phyloP scores from a whole-genome alignment of 1,140 invertebrate species.

The Chironomus tepperi region DNA sequence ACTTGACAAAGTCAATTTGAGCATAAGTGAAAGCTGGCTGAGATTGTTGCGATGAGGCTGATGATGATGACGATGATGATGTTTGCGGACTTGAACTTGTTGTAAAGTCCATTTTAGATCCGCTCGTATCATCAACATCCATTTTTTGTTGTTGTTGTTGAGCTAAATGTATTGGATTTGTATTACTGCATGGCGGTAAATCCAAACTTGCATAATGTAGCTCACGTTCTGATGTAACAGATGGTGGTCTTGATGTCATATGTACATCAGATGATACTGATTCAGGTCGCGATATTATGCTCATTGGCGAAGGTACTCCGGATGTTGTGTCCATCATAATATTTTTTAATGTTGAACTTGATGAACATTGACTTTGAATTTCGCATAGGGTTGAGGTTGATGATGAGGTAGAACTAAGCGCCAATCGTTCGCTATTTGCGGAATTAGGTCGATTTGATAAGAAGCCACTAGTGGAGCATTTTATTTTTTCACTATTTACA shows the following conservation, averaged over 20 bases:
- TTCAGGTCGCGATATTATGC: conserved; percentile 27
- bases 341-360: neutral
- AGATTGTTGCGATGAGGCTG: conserved; percentile 31
- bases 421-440: conserved; percentile 24
- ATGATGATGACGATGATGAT: conserved; percentile 11
- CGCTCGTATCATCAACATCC: conserved; percentile 22
- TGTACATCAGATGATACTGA: conserved; percentile 25
- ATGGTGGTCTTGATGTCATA: conserved; percentile 37
- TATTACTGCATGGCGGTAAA: conserved; percentile 40
- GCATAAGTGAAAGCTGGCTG: conserved; percentile 52
- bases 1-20: conserved; percentile 62
- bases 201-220: conserved; percentile 60
- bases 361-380: conserved; percentile 16
- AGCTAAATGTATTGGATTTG: conserved; percentile 22
- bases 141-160: conserved; percentile 24
- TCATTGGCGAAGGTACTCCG: conserved; percentile 5
- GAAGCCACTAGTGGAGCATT: conserved; percentile 27
- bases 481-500: conserved; percentile 34
- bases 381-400: conserved; percentile 26
- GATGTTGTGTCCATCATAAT: conserved; percentile 25
- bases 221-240: conserved; percentile 42
- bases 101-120: conserved; percentile 27
- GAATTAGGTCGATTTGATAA: conserved; percentile 26
- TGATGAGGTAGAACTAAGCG: conserved; percentile 22
- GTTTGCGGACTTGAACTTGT: conserved; percentile 26